These are phyloP conservation scores for Pyrocephalus nanus DNA, from an alignment of 2,797 vertebrate species.

Conservation along the genomic window DNA sequence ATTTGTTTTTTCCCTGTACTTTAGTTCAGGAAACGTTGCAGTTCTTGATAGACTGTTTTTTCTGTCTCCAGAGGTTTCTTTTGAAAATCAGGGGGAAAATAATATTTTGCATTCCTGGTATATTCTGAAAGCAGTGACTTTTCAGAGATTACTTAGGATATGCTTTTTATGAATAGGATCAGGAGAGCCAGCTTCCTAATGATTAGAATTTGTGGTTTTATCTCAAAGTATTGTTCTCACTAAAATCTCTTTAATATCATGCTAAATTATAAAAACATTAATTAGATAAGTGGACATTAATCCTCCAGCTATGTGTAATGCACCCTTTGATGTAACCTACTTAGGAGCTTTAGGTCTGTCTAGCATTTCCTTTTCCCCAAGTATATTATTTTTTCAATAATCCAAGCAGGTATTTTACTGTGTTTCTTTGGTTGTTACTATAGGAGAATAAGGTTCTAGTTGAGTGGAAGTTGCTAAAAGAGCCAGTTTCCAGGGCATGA, in stretches of 20 bases:
- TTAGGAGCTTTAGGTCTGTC: slow-evolving; percentile 31
- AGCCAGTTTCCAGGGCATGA: slow-evolving; percentile 63
- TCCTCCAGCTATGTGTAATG: slow-evolving; percentile 47
- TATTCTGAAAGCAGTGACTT: background rate
- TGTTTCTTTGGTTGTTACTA: background rate
- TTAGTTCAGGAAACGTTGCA: slow-evolving; percentile 6
- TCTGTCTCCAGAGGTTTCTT: background rate
- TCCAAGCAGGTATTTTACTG: slow-evolving; percentile 8
- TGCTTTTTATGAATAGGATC: slow-evolving; percentile 74
- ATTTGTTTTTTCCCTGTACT: background rate
- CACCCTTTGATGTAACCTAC: slow-evolving; percentile 51
- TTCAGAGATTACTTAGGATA: slow-evolving; percentile 26
- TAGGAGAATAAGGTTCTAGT: slow-evolving; percentile 17
- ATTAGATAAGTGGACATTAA: slow-evolving; percentile 72
- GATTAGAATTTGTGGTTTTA: slow-evolving; percentile 62
- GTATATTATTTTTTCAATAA: slow-evolving; percentile 24
- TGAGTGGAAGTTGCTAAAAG: slow-evolving; percentile 57
- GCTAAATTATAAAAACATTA: slow-evolving; percentile 75
- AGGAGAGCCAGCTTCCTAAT: slow-evolving; percentile 58
- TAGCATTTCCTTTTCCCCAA: slow-evolving; percentile 18
- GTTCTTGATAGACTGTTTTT: background rate
- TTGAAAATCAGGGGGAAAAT: slow-evolving; percentile 18
- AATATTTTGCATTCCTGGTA: background rate
- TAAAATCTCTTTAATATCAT: slow-evolving; percentile 62
- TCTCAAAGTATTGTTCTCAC: slow-evolving; percentile 49